Conservation (phyloP, 2,888 invertebrate species). For the Loripinus fragilis region DNA sequence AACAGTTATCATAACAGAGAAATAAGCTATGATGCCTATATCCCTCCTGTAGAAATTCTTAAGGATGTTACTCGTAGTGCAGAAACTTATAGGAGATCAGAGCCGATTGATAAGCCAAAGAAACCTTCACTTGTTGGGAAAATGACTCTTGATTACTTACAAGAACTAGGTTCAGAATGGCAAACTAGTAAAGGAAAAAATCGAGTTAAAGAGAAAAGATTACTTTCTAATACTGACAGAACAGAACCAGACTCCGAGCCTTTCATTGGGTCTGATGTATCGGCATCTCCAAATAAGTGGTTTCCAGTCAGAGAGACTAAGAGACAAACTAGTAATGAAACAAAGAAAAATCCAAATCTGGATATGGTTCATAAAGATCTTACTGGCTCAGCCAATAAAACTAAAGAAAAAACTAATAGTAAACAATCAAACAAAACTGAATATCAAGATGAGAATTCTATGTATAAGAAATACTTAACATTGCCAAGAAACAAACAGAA, state of each 20-base stretch:
- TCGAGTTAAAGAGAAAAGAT: not conserved
- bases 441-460: slow-evolving; percentile 1
- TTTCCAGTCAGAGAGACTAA: slow-evolving; percentile 41
- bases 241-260: slow-evolving; percentile 27
- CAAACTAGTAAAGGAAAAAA: slow-evolving; percentile 43
- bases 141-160: slow-evolving; percentile 74
- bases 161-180: slow-evolving; percentile 74
- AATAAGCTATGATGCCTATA: slow-evolving; percentile 61
- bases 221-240: not conserved
- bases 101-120: slow-evolving; percentile 48
- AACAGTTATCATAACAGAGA: not conserved
- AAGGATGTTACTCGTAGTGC: slow-evolving; percentile 63
- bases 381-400: not conserved
- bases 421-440: not conserved
- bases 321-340: not conserved
- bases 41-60: slow-evolving; percentile 71
- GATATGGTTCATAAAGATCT: too few species aligned
- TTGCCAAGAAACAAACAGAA: slow-evolving; percentile 31
- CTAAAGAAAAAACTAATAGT: not conserved
- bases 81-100: slow-evolving; percentile 58
- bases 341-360: not conserved
- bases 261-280: slow-evolving; percentile 50
- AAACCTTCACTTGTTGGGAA: slow-evolving; percentile 65
- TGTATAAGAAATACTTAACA: slow-evolving; percentile 33
- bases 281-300: slow-evolving; percentile 55